A percentile compares a stretch with the other conserved stretches of the same genome.
phyloP scores from a whole-genome alignment of 1,140 invertebrate species.

The Chymomyza costata region DNA sequence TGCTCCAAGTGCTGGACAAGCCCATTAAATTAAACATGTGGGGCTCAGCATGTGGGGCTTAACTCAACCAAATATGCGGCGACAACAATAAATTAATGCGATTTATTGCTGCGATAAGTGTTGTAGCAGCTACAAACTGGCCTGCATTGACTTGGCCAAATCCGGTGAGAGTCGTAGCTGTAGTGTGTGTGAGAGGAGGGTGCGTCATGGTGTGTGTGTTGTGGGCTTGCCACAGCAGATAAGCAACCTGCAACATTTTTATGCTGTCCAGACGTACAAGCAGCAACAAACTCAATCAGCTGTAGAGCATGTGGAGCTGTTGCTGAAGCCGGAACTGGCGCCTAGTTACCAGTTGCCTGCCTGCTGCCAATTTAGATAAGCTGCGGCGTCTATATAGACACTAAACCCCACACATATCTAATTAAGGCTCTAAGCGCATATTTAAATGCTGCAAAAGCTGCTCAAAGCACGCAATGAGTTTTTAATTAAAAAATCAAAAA shows the following conservation, averaged over 20 bases:
- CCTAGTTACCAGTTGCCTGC: slow-evolving; percentile 19
- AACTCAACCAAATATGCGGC: slow-evolving; percentile 61
- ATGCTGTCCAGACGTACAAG: too few relatives aligned
- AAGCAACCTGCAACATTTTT: slow-evolving; percentile 61
- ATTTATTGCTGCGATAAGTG: slow-evolving; percentile 72
- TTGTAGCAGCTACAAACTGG: too few relatives aligned
- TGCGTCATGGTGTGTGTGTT: slow-evolving; percentile 46
- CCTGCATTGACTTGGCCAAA: too few relatives aligned
- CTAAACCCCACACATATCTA: slow-evolving; percentile 57
- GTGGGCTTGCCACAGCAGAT: slow-evolving; percentile 59
- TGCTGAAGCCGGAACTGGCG: too few relatives aligned
- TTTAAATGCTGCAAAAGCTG: slow-evolving; percentile 50
- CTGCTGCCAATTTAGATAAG: slow-evolving; percentile 43
- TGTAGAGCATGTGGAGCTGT: too few relatives aligned
- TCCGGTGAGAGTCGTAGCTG: background rate
- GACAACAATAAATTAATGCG: slow-evolving; percentile 74
- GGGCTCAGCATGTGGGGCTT: slow-evolving; percentile 11
- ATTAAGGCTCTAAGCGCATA: slow-evolving; percentile 64
- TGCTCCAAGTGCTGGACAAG: slow-evolving; percentile 30
- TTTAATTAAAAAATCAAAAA: slow-evolving; percentile 56
- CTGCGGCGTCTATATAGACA: slow-evolving; percentile 19
- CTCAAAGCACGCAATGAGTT: slow-evolving; percentile 60
- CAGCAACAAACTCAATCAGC: too few relatives aligned
- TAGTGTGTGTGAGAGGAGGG: slow-evolving; percentile 27
- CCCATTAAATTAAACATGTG: slow-evolving; percentile 42